phyloP scores from a whole-genome alignment of 2,113 vertebrate species.

The Cyphomyrus plagiostoma region DNA sequence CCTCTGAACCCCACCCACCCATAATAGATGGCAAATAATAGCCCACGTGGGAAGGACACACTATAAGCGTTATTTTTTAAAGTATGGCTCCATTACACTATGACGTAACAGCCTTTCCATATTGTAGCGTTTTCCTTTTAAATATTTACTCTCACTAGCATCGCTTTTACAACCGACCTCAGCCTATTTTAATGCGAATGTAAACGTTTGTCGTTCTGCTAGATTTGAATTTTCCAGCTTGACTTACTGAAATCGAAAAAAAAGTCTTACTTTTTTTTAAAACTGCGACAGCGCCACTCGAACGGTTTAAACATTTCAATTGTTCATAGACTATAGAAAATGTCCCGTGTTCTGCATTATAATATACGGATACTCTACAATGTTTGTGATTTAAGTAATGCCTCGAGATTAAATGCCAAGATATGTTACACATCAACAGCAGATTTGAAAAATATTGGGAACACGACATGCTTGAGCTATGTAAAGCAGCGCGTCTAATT shows the following conservation, averaged over 20 bases:
- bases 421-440: neutral
- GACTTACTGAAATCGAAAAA: neutral
- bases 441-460: neutral
- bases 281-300: neutral
- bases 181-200: neutral
- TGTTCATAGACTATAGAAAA: neutral
- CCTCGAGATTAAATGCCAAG: neutral
- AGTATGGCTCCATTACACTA: neutral
- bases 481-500: neutral
- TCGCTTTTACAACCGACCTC: neutral
- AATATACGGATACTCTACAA: neutral
- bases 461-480: neutral
- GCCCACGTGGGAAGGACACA: neutral
- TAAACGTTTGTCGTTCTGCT: neutral
- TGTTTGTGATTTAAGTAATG: neutral
- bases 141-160: neutral
- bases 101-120: neutral
- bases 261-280: neutral
- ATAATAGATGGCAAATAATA: neutral
- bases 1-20: neutral
- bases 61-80: neutral
- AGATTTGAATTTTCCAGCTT: neutral
- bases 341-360: neutral
- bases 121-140: neutral
- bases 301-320: neutral